Conservation (phyloP, 2,888 invertebrate species). For the Pristionchus fissidentatus region DNA sequence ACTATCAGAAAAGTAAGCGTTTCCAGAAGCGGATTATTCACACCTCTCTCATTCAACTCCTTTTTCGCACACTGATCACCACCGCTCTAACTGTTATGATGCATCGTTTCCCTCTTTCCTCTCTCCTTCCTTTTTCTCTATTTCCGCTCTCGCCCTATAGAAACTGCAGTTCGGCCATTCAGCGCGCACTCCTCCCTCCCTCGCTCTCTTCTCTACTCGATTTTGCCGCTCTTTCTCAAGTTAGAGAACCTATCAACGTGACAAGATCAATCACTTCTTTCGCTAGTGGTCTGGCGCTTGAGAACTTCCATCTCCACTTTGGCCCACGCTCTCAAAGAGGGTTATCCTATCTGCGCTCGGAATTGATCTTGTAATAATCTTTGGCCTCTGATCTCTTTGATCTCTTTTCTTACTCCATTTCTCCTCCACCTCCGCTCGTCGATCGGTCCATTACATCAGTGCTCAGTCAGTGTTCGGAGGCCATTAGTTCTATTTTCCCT, state of each 20-base stretch:
- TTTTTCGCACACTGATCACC: background rate
- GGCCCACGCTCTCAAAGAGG: background rate
- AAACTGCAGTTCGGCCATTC: slow-evolving; percentile 37
- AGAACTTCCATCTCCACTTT: background rate
- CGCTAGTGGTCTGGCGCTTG: background rate
- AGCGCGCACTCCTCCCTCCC: background rate
- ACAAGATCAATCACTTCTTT: background rate
- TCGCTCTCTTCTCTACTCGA: background rate
- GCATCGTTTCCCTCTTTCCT: background rate
- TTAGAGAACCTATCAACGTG: background rate
- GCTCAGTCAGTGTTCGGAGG: too few species aligned
- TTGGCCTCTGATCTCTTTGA: background rate
- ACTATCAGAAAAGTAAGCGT: too few species aligned
- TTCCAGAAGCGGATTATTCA: too few species aligned
- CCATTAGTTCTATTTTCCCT: too few species aligned
- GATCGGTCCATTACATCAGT: background rate
- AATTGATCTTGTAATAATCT: background rate
- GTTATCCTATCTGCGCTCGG: background rate
- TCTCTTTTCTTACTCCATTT: background rate
- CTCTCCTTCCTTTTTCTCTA: slow-evolving; percentile 13
- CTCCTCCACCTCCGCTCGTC: background rate
- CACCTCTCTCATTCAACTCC: background rate
- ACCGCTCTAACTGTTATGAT: background rate
- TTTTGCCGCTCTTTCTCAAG: background rate
- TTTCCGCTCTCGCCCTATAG: slow-evolving; percentile 11